Percentiles rank a stretch among this genome's conserved stretches.
phyloP scores from a whole-genome alignment of 2,888 invertebrate species.

The Cheilosia vulpina region DNA sequence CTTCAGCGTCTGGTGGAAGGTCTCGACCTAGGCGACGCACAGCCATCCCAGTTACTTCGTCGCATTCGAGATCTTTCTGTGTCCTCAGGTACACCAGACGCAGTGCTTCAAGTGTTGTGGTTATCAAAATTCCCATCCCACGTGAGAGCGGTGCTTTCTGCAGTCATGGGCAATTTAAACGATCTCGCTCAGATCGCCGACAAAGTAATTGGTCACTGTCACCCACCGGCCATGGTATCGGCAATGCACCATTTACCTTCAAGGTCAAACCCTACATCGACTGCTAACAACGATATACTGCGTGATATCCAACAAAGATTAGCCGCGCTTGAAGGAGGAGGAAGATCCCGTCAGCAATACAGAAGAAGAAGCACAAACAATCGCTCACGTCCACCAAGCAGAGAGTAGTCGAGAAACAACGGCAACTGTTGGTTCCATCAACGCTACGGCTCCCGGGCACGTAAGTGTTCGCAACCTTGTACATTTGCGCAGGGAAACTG shows the following conservation, averaged over 20 bases:
- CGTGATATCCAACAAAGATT: background rate
- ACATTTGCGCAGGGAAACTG: constrained; percentile 21
- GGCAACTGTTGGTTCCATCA: constrained; percentile 13
- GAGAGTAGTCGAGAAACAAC: constrained; percentile 3
- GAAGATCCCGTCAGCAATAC: background rate
- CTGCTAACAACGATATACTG: background rate
- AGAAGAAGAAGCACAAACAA: background rate
- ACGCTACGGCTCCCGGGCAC: constrained; percentile 6
- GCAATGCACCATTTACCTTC: background rate
- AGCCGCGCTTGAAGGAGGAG: background rate
- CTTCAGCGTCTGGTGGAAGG: constrained; percentile 10
- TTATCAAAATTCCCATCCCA: too few relatives aligned
- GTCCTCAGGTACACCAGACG: constrained; percentile 12
- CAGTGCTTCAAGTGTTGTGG: constrained; percentile 18
- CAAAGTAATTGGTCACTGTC: constrained; percentile 1
- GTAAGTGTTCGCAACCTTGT: constrained; percentile 16
- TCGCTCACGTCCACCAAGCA: background rate
- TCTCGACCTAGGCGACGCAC: constrained; percentile 11
- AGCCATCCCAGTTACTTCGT: constrained; percentile 20
- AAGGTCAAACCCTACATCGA: background rate
- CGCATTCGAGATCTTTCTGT: constrained; percentile 25
- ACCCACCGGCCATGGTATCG: background rate
- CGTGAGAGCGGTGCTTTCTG: background rate
- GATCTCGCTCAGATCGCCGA: constrained; percentile 10
- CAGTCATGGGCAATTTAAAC: constrained; percentile 1